These are phyloP conservation scores for Rhabditoides inermis DNA, from an alignment of 2,888 invertebrate genomes.

Conservation along the genomic window DNA sequence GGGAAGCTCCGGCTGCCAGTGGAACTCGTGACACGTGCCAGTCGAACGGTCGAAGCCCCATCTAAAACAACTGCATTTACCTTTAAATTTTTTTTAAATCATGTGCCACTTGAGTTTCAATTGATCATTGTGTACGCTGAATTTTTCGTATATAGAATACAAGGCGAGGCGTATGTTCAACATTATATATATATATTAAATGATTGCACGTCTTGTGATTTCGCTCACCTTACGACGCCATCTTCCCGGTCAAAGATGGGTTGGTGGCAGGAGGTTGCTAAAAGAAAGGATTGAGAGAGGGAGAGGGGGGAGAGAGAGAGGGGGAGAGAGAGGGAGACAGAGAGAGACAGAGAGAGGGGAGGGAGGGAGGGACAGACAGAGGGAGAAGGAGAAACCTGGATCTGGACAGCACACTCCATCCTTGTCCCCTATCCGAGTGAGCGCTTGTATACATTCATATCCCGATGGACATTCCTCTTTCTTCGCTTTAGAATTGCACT, in stretches of 20 bases:
- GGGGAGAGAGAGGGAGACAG: constrained; percentile 23
- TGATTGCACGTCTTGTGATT: no score
- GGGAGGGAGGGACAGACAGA: not conserved
- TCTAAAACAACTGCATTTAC: constrained; percentile 28
- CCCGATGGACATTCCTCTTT: constrained; percentile 20
- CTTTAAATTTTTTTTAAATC: no score
- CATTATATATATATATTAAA: no score
- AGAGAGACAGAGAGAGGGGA: constrained; percentile 23
- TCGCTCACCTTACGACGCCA: no score
- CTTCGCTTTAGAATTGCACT: constrained; percentile 29
- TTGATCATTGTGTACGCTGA: no score
- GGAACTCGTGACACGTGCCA: constrained; percentile 10
- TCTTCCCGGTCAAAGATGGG: constrained; percentile 29
- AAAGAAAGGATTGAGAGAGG: constrained; percentile 6
- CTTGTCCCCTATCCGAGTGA: constrained; percentile 25
- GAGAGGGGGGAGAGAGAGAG: no score
- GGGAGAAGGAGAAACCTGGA: constrained; percentile 13
- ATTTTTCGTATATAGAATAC: no score
- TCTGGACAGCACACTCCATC: constrained; percentile 46
- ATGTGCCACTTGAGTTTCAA: no score
- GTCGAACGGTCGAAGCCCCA: constrained; percentile 39
- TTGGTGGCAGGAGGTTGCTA: constrained; percentile 29
- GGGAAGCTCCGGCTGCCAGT: constrained; percentile 38
- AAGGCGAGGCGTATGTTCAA: no score
- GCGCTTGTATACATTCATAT: constrained; percentile 43